Base-by-base conservation (phyloP, 2,113 vertebrate genomes). In the Formicarius rufipectus region DNA sequence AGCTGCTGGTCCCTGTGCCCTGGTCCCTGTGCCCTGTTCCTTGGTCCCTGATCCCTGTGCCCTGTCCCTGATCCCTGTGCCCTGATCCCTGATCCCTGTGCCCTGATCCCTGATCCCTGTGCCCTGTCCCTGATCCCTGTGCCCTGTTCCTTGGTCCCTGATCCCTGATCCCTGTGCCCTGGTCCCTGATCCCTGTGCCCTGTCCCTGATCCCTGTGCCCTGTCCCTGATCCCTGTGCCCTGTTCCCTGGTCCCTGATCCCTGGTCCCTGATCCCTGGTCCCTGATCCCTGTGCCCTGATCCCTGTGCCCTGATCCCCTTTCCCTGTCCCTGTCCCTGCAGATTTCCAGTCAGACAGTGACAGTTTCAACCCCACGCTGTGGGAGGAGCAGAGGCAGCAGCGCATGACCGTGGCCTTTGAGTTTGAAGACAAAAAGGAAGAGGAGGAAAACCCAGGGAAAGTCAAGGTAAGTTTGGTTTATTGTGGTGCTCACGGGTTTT, bases 261-360 rank as follows among this genome's bases (percentile, higher is more conserved):
- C 87, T 59, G 78, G 91, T 22, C 47, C 47, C 77, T 33, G n/a
- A 45, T 81, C 81, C 55, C 87, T 59, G 78, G 91, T 22, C 47
- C 47, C 77, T 33, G n/a, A 45, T 81, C 81, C 55, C 87, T 59
- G 78, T 42, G 91, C 47, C 47, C 77, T 33, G n/a, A 45, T 81
- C 81, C 55, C 87, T 59, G 78, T 42, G 91, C 47, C 47, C 47
- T n/a, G n/a, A n/a, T n/a, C 37, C 39, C 97, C 91, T 89, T 76
- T 81, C 81, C 55, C 87, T 59, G 78, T 42, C 47, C 47, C 47
- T 92, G 58, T n/a, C 89, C 93, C 95, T 94, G 10, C 94, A 99
- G 99, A 99, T 98, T 99, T 99, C 98, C 99, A 99, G 98, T 99
- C 99, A 10, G 99, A 99, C 98, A 99, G 98, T 35, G 99, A 99